Base-by-base conservation (phyloP, 2,888 invertebrate genomes). In the Nephrocerus scutellatus region DNA sequence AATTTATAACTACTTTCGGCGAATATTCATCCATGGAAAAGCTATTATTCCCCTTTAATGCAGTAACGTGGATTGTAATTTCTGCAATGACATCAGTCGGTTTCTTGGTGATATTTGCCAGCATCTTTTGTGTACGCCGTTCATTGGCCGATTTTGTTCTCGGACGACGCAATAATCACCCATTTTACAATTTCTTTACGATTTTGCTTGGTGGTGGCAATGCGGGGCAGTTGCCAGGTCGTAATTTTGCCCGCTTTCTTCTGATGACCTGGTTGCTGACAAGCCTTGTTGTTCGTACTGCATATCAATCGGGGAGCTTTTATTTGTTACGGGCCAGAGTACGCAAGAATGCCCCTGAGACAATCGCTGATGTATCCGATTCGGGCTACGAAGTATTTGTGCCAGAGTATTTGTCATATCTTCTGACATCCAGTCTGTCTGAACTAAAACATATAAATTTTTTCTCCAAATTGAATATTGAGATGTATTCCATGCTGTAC, bases 281-380 rank as follows among this genome's bases (percentile, higher is more conserved):
- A 20, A 47, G 53, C 0, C 20, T 58, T 6, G 44, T 65, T 3
- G 28, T 64, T 33, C 54, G 65, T 16, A 51, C 39, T 28, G 60
- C 57, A 28, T 65, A 65, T 34, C 63, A 65, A 39, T 54, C 61
- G 19, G 57, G 54, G 8, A 58, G 57, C 52, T 62, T 53, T 29
- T 50, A 57, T 42, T 37, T 58, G 47, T 41, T 57, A 33, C 48
- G 55, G 9, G 54, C 52, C 41, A 53, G 58, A 14, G 54, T 46
- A 4, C 57, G 53, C 13, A 50, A 51, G 15, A 48, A 57, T 52
- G 55, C 52, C 1, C 61, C 60, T 0, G 50, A 55, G 34, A 57
- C 60, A 0, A 58, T 60, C 5, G 46, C 46, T 29, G 54, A 54
- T 18, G 51, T 62, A 14, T 25, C 55, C 13, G 35, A 46, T 2